phyloP scores from a whole-genome alignment of 2,113 vertebrate genomes.

The Ciconia boyciana region DNA sequence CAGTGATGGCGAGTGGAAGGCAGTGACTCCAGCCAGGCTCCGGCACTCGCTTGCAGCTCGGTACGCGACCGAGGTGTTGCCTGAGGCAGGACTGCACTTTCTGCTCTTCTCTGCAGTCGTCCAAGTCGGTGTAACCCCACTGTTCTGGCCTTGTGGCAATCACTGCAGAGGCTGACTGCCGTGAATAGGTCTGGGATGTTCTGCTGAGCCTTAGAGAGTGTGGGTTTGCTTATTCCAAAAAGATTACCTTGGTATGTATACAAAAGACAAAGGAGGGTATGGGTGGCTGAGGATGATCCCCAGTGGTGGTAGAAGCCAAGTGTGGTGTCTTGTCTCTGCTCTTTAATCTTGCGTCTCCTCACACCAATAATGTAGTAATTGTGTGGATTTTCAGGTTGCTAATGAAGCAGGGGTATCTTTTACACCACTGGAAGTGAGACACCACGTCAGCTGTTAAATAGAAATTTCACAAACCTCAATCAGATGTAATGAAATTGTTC shows the following conservation, averaged over 20 bases:
- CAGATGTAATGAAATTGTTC: neutral
- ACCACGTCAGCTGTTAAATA: neutral
- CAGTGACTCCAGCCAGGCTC: neutral
- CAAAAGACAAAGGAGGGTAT: neutral
- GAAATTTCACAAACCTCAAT: neutral
- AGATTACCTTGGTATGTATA: neutral
- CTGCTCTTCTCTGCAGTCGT: neutral
- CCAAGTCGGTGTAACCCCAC: neutral
- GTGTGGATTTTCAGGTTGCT: neutral
- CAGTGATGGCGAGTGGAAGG: accelerated
- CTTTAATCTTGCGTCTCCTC: neutral
- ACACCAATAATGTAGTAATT: neutral
- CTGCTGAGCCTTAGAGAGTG: neutral
- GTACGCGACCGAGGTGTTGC: accelerated
- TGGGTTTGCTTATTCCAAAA: neutral
- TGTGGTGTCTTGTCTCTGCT: neutral
- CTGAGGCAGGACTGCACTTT: neutral
- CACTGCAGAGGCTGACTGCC: neutral
- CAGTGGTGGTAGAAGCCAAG: neutral
- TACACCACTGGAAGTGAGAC: neutral
- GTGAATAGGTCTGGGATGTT: neutral
- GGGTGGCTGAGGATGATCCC: neutral
- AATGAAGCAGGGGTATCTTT: neutral
- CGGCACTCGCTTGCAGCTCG: accelerated
- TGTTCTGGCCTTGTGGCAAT: neutral